Evolutionary conservation across 2,797 vertebrate species (phyloP).

Genomic region (Trachops cirrhosus): DNA sequence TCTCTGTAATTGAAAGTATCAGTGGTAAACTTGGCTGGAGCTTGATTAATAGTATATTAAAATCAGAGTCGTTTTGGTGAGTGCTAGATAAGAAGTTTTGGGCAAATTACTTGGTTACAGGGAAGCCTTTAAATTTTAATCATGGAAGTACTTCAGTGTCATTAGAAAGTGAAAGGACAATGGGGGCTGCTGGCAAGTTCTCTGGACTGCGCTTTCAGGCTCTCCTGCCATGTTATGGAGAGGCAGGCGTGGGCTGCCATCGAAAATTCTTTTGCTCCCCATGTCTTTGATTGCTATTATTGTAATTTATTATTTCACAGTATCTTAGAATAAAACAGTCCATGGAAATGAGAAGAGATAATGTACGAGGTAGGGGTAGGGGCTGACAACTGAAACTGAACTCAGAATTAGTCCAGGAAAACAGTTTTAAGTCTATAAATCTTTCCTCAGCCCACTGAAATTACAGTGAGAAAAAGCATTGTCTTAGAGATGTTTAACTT

Average conservation of each 20-base stretch:
- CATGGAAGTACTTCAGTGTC: slow-evolving; percentile 85
- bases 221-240: slow-evolving; percentile 76
- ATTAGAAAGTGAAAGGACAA: slow-evolving; percentile 84
- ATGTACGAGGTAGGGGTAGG: slow-evolving; percentile 20
- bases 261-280: slow-evolving; percentile 81
- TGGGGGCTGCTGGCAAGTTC: slow-evolving; percentile 79
- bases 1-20: slow-evolving; percentile 81
- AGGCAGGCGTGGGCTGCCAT: slow-evolving; percentile 79
- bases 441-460: not conserved
- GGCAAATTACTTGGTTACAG: slow-evolving; percentile 86
- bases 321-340: slow-evolving; percentile 72
- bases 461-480: not conserved
- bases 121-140: slow-evolving; percentile 87
- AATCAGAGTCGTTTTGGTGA: slow-evolving; percentile 85
- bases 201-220: slow-evolving; percentile 80
- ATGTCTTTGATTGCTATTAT: slow-evolving; percentile 87
- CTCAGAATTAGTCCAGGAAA: slow-evolving; percentile 67
- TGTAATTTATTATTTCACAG: slow-evolving; percentile 82
- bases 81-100: slow-evolving; percentile 86
- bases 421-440: slow-evolving; percentile 45
- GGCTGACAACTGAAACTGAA: slow-evolving; percentile 22
- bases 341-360: slow-evolving; percentile 78
- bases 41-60: slow-evolving; percentile 88
- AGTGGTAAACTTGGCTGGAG: slow-evolving; percentile 85
- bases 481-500: not conserved